Evolutionary conservation across 2,797 vertebrate species (phyloP).

Genomic region (Aphelocoma californica): DNA sequence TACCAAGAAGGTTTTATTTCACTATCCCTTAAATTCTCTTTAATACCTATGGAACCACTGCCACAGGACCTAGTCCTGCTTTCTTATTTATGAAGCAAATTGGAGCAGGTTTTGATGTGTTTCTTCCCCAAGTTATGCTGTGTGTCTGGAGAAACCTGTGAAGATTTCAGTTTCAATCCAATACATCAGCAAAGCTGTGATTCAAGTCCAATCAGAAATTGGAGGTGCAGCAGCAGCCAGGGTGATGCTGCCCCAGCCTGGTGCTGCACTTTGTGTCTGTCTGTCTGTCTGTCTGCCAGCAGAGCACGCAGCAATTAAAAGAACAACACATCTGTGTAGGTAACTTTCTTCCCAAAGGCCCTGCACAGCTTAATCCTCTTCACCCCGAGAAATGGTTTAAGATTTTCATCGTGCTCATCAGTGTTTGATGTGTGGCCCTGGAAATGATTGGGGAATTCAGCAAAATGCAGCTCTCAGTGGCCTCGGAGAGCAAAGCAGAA

Average conservation of each 20-base stretch:
- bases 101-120: not conserved
- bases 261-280: too few species aligned
- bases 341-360: not conserved
- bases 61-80: not conserved
- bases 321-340: too few species aligned
- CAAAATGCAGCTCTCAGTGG: not conserved
- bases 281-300: not conserved
- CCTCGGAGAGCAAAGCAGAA: not conserved
- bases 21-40: not conserved
- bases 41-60: not conserved
- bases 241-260: not conserved
- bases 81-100: not conserved
- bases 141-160: not conserved
- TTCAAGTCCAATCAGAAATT: not conserved
- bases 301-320: not conserved
- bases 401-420: not conserved
- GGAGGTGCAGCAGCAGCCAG: not conserved
- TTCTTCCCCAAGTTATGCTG: not conserved
- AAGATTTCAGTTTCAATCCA: not conserved
- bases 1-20: not conserved
- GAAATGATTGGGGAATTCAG: not conserved
- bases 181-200: not conserved
- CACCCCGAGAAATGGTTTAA: rapidly evolving
- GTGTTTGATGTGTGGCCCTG: not conserved
- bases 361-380: not conserved